Evolutionary conservation across 2,888 invertebrate species (phyloP), one percentile per base, ranked within the genome.

Genomic region (Gymnosoma rotundatum): DNA sequence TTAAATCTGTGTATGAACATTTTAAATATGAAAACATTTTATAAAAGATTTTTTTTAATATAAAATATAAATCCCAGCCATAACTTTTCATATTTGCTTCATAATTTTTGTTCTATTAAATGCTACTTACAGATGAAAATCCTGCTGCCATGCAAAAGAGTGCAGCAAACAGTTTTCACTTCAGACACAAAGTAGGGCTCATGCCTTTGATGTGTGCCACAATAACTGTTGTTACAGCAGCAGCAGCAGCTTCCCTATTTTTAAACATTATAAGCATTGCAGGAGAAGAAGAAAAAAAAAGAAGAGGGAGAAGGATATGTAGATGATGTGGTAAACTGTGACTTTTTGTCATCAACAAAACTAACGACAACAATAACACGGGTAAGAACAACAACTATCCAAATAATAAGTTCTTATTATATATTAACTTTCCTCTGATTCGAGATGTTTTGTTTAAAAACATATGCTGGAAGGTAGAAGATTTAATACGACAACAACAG

Each of bases 71-170:
- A 16, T 21, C 2, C 48, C 18, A 12, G 7, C 1, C 6, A 54
- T 61, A 14, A 42, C 12, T 73, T 54, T 18, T 78, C 16, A 14
- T 8, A 74, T 54, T 8, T 58, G 32, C 20, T 52, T 42, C 69
- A 66, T 60, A 32, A 50, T 75, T 58, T 76, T 25, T 45, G 12
- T 78, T 63, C 64, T 84, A 56, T 79, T 60, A 60, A 69, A 67
- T 70, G 61, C 25, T 69, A 56, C 42, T 72, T 81, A n/a, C 94
- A 96, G 96, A 96, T 89, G 96, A 97, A 92, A 96, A 96, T 91
- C 97, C 97, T 89, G 97, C 97, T 81, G 97, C 97, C 56, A 97
- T 97, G 96, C 97, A 97, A 92, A 96, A 96, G 89, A 97, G 96
- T 85, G 83, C 92, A 94, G 95, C 88, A 64, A 50, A 56, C 54